Percentiles rank a stretch among this genome's conserved stretches.
phyloP scores from a whole-genome alignment of 2,113 vertebrate species.

The Tichodroma muraria region DNA sequence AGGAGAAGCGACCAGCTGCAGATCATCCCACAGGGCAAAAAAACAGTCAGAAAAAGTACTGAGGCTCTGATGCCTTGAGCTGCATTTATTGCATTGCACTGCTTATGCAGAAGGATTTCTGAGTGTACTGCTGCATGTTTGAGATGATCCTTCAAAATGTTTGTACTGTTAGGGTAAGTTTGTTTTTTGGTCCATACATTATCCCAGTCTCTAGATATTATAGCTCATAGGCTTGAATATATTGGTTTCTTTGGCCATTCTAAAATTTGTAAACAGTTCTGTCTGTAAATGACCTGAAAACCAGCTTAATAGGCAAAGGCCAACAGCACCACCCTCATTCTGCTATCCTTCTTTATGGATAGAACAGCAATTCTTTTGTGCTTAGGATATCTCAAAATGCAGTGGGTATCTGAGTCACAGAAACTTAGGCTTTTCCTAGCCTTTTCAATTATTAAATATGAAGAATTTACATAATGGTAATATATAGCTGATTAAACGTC shows the following conservation, averaged over 20 bases:
- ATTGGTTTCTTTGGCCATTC: not conserved
- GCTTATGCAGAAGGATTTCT: not conserved
- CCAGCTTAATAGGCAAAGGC: not conserved
- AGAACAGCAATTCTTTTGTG: not conserved
- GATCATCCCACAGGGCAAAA: not conserved
- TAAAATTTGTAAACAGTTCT: not conserved
- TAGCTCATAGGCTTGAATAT: not conserved
- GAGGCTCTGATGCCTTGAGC: not conserved
- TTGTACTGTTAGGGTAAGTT: not conserved
- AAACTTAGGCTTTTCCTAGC: not conserved
- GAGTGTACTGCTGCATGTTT: not conserved
- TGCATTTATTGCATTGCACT: not conserved
- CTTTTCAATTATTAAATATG: not conserved
- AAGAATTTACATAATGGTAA: not conserved
- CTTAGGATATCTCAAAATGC: not conserved
- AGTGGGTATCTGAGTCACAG: not conserved
- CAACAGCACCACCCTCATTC: not conserved
- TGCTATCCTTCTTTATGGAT: not conserved
- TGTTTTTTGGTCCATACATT: not conserved
- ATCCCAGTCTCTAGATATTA: not conserved
- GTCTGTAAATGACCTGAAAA: not conserved
- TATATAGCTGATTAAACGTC: not conserved
- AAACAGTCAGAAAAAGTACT: not conserved
- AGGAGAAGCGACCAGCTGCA: accelerated
- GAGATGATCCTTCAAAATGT: not conserved